Conservation (phyloP, 2,888 invertebrate species). For the Aphodius sticticus region DNA sequence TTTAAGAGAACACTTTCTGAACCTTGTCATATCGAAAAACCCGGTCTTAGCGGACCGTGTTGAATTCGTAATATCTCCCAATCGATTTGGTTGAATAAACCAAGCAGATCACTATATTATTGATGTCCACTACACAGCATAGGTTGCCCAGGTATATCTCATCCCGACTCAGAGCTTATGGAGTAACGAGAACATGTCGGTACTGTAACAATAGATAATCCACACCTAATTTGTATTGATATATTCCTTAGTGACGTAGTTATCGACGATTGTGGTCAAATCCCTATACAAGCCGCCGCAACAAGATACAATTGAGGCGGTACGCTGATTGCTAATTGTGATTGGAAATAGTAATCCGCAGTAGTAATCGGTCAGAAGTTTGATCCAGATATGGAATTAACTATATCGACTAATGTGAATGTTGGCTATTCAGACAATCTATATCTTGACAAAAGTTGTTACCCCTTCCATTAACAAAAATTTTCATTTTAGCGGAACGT, state of each 20-base stretch:
- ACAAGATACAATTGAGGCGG: neutral
- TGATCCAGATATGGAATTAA: neutral
- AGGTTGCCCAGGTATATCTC: neutral
- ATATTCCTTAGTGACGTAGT: neutral
- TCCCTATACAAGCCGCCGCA: neutral
- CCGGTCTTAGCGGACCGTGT: no score
- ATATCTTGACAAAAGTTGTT: no score
- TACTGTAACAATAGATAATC: conserved; percentile 4
- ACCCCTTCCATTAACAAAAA: no score
- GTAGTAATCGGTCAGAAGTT: neutral
- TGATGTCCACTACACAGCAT: neutral
- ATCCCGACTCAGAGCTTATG: neutral
- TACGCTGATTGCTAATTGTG: neutral
- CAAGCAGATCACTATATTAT: neutral
- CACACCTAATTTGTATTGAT: conserved; percentile 4
- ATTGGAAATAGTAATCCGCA: neutral
- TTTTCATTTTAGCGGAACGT: no score
- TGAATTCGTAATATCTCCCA: no score
- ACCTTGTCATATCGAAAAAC: no score
- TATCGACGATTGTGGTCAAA: neutral
- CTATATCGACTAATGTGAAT: neutral
- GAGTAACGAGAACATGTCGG: neutral
- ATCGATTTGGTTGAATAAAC: neutral
- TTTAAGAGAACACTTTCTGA: no score
- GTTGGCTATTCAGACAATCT: no score